Evolutionary conservation across 2,797 vertebrate species (phyloP).

Genomic region (Corythornis leucogaster): DNA sequence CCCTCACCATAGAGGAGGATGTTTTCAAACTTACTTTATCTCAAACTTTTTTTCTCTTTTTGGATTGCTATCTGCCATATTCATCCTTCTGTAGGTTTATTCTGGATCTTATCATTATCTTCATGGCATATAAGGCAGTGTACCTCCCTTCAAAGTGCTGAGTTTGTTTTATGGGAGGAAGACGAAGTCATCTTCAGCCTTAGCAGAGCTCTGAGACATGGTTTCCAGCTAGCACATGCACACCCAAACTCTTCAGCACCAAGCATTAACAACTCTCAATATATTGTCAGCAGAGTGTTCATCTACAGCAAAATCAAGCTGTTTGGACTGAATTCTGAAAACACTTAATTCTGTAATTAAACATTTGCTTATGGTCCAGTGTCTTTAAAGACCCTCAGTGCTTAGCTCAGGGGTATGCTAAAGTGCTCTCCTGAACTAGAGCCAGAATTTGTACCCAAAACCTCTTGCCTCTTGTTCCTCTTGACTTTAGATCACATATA

Average conservation of each 20-base stretch:
- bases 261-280: not conserved
- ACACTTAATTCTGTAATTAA: conserved; percentile 16
- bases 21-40: not conserved
- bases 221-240: not conserved
- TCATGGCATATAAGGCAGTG: not conserved
- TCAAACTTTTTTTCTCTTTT: not conserved
- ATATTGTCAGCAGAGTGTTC: not conserved
- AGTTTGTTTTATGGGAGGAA: not conserved
- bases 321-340: not conserved
- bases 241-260: not conserved
- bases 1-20: not conserved
- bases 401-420: conserved; percentile 17
- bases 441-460: conserved; percentile 3
- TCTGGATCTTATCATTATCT: not conserved
- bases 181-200: not conserved
- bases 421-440: conserved; percentile 40
- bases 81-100: not conserved
- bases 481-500: not conserved
- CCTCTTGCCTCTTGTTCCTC: not conserved
- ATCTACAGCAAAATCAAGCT: not conserved
- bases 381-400: conserved; percentile 1
- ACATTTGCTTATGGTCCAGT: not conserved
- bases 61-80: not conserved
- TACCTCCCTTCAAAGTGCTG: not conserved
- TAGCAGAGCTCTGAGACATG: not conserved